Conservation (phyloP, 2,888 invertebrate genomes). For the Hypomecis atomaria region DNA sequence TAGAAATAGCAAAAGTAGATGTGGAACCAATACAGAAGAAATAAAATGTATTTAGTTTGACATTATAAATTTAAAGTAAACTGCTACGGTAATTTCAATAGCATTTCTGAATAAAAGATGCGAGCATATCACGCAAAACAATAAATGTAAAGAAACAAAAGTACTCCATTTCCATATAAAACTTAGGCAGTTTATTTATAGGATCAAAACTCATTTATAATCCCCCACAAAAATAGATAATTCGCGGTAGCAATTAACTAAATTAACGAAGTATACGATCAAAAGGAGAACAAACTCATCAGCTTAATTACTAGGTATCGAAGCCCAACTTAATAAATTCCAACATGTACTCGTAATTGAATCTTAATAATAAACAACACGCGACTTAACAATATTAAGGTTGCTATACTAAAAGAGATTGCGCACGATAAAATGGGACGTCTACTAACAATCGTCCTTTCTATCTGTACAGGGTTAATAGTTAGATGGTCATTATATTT, state of each 20-base stretch:
- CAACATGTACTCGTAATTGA: constrained; percentile 32
- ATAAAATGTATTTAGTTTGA: no score
- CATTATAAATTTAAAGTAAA: no score
- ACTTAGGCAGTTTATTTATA: no score
- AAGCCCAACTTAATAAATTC: constrained; percentile 28
- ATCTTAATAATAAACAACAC: constrained; percentile 30
- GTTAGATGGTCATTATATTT: no score
- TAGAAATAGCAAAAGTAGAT: no score
- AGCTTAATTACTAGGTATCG: constrained; percentile 23
- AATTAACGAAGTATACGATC: constrained; percentile 3
- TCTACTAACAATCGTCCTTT: not conserved
- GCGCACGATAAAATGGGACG: constrained; percentile 24
- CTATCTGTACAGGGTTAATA: no score
- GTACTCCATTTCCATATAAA: no score
- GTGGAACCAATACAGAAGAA: no score
- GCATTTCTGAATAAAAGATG: no score
- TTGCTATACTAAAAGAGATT: constrained; percentile 28
- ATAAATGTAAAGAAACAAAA: no score
- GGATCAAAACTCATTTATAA: not conserved
- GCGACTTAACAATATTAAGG: constrained; percentile 33
- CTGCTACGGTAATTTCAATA: no score
- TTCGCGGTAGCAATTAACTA: not conserved
- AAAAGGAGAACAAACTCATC: constrained; percentile 20
- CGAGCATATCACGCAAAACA: no score
- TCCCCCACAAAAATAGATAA: not conserved